phyloP scores from a whole-genome alignment of 2,888 invertebrate genomes.

The Leptopilina myrica region DNA sequence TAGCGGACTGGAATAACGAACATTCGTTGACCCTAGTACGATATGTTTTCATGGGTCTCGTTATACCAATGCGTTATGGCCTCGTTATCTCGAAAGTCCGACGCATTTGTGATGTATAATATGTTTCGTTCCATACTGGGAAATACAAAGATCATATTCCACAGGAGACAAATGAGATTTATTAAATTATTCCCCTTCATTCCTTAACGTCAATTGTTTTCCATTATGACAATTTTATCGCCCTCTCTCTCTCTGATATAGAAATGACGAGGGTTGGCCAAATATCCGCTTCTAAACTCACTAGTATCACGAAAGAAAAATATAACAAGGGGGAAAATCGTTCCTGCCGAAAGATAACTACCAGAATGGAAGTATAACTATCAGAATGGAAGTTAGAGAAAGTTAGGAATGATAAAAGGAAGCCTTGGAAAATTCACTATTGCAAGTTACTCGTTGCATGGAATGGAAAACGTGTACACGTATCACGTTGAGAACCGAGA shows the following conservation, averaged over 20 bases:
- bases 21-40: conserved; percentile 49
- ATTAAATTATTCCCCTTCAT: conserved; percentile 56
- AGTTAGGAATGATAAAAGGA: conserved; percentile 40
- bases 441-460: neutral
- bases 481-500: neutral
- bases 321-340: conserved; percentile 1
- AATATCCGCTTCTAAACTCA: neutral
- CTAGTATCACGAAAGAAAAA: neutral
- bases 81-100: conserved; percentile 65
- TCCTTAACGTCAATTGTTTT: conserved; percentile 48
- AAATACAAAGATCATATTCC: conserved; percentile 44
- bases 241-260: neutral
- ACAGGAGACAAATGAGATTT: conserved; percentile 48
- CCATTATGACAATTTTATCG: conserved; percentile 40
- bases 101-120: conserved; percentile 49
- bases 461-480: conserved; percentile 18
- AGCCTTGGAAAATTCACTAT: conserved; percentile 21
- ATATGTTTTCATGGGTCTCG: conserved; percentile 60
- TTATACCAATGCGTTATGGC: conserved; percentile 64
- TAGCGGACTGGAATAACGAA: conserved; percentile 54
- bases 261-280: neutral
- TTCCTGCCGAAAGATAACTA: conserved; percentile 31
- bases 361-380: neutral
- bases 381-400: conserved; percentile 22
- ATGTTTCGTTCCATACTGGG: conserved; percentile 44